These are phyloP conservation scores for Epinephelus moara DNA, from an alignment of 2,113 vertebrate genomes.

Conservation along the genomic window DNA sequence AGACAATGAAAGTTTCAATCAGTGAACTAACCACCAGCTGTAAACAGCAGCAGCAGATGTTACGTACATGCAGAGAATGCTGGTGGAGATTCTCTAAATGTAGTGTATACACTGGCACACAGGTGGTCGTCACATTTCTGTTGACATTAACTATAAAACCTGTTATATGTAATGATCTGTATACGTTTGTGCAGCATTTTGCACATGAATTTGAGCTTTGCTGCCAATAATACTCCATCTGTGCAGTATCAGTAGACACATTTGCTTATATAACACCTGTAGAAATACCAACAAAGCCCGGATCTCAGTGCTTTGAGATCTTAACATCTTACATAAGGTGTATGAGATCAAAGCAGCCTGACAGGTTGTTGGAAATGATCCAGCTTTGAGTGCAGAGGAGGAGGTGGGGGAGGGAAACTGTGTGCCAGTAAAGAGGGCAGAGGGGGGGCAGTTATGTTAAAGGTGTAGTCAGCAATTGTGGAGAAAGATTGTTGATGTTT, in stretches of 20 bases:
- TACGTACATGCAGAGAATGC: neutral
- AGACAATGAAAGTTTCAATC: slow-evolving; percentile 9
- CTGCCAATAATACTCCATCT: neutral
- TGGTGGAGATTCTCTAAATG: neutral
- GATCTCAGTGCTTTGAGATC: neutral
- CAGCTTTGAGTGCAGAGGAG: slow-evolving; percentile 15
- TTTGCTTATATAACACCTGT: neutral
- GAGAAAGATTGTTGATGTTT: no score
- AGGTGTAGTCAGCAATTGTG: no score
- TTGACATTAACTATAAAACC: neutral
- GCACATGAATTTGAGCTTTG: neutral
- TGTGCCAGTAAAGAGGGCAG: no score
- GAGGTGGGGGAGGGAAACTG: neutral
- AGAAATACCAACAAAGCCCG: neutral
- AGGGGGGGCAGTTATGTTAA: no score
- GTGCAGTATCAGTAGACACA: neutral
- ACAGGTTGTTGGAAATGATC: slow-evolving; percentile 34
- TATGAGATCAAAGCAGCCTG: slow-evolving; percentile 6
- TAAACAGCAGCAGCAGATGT: neutral
- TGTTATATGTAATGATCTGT: neutral
- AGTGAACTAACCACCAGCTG: neutral
- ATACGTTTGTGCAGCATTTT: slow-evolving; percentile 9
- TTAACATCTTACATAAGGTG: neutral
- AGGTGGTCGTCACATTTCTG: neutral
- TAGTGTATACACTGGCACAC: neutral